Evolutionary conservation across 2,797 vertebrate genomes (phyloP), one percentile per base, ranked within the genome.

Genomic region (Cyclura pinguis): DNA sequence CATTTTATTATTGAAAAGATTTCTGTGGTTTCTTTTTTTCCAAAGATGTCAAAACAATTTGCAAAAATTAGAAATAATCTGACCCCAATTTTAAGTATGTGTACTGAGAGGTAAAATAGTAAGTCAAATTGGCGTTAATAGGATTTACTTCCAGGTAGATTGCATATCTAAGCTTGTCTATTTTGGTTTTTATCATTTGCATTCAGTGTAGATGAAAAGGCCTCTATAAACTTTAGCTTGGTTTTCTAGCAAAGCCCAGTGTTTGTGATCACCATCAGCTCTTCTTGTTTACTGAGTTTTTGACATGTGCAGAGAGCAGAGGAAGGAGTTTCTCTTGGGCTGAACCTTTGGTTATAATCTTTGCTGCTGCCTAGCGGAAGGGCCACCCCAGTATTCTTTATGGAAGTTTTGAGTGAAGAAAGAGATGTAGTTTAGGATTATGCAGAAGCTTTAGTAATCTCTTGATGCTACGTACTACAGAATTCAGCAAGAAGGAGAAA

Each of bases 111-210:
- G 38, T 14, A 81, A 86, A 22, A n/a, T 59, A 59, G 55, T 14
- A 62, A 86, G 13, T 42, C 57, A 73, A 27, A 81, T 72, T 72
- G 13, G 62, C 24, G 22, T 62, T 86, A 64, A 64, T 82, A 24
- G 42, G 24, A 67, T 67, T 90, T 87, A 22, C 14, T 55, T 87
- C 72, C 16, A n/a, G 59, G 42, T 77, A 64, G 55, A 67, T 22
- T 38, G 32, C n/a, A 82, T 13, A 38, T 64, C 72, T 76, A 87
- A 87, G 72, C 7, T 47, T 27, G 35, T 24, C 80, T 67, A 27
- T 83, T 64, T 52, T 87, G 10, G 27, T 91, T 35, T 77, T 87
- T 47, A 57, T 84, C 59, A n/a, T 64, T 82, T 74, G 59, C 38
- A 22, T 12, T 12, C 86, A 38, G 13, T 7, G 2, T 32, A 42